Evolutionary conservation across 2,797 vertebrate species (phyloP), one percentile per base, ranked within the genome.

Genomic region (Natrix natrix): DNA sequence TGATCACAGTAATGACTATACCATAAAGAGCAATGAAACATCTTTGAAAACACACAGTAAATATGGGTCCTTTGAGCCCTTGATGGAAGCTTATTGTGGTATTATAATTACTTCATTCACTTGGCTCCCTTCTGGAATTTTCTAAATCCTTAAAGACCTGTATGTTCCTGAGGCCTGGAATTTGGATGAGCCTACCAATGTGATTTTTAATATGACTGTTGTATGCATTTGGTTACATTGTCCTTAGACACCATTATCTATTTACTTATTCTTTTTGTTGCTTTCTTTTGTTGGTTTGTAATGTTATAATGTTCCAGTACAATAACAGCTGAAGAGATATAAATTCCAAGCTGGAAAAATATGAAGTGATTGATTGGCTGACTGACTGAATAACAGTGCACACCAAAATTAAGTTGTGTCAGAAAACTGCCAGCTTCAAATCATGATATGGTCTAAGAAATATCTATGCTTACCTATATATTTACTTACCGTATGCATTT

Each of bases 401-500:
- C 11, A 48, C 10, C 43, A 83, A 83, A 48, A 48, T 48, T 48
- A 83, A 66, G 59, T 52, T 69, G 54, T 4, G 4, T 52, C 20
- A 52, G 54, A 87, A 52, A 57, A 87, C 22, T 90, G 32, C 56
- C n/a, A 59, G 20, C 37, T 1, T 28, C 59, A 74, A 57, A 59
- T 16, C 37, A 57, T 14, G 69, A 55, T 57, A 22, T 14, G 16
- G 22, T 55, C 63, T 20, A 83, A 66, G 63, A 52, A 61, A 59
- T 48, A 66, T 48, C 88, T 93, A n/a, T 63, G 22, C 28, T 93
- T 89, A 66, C 20, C 24, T 48, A 20, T 28, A 91, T 1, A n/a
- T 0, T 74, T 90, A 98, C 99, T 98, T 92, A 99, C 99, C 94
- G 97, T 69, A 94, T 98, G 92, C 98, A 99, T 98, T 94, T 97